Conservation (phyloP, 2,797 vertebrate species). For the Spondyliosoma cantharus region DNA sequence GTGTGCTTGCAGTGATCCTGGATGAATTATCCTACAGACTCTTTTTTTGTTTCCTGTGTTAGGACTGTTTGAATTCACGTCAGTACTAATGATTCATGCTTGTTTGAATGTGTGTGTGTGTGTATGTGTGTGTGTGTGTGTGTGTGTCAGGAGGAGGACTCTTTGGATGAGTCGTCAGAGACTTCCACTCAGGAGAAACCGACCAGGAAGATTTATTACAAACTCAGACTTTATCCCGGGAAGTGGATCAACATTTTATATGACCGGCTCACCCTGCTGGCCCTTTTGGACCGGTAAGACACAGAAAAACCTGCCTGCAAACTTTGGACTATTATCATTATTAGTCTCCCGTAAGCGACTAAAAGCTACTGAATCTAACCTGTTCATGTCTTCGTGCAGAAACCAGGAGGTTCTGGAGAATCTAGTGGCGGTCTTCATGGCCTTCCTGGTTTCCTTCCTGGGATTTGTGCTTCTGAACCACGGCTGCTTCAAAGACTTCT, state of each 20-base stretch:
- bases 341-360: background rate
- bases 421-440: slow-evolving; percentile 88
- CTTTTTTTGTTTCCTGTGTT: background rate
- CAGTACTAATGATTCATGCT: slow-evolving; percentile 17
- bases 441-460: slow-evolving; percentile 93
- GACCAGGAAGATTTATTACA: slow-evolving; percentile 92
- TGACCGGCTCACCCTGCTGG: slow-evolving; percentile 91
- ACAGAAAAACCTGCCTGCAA: too few species aligned
- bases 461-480: slow-evolving; percentile 94
- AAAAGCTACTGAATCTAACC: background rate
- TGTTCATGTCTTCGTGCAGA: slow-evolving; percentile 74
- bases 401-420: slow-evolving; percentile 94
- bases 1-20: background rate
- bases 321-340: too few species aligned
- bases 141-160: slow-evolving; percentile 84
- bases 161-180: slow-evolving; percentile 89
- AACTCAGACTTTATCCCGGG: slow-evolving; percentile 92
- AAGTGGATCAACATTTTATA: slow-evolving; percentile 96
- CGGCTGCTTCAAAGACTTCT: slow-evolving; percentile 95
- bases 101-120: background rate
- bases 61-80: background rate
- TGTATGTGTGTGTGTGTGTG: slow-evolving; percentile 10
- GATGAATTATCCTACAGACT: background rate
- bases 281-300: slow-evolving; percentile 91
- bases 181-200: slow-evolving; percentile 91